phyloP scores from a whole-genome alignment of 2,797 vertebrate genomes.

The Brotogeris chrysoptera region DNA sequence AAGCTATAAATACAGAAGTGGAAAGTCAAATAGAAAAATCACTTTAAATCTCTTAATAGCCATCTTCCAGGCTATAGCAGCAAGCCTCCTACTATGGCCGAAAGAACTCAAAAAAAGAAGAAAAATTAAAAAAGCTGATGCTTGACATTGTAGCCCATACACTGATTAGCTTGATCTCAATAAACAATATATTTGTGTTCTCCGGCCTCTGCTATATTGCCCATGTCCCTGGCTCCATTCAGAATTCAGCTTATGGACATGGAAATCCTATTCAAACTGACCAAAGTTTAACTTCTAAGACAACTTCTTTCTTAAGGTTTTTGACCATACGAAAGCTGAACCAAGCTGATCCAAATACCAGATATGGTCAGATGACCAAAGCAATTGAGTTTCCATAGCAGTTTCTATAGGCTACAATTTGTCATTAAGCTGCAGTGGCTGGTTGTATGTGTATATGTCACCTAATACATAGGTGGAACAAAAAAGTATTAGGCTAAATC shows the following conservation, averaged over 20 bases:
- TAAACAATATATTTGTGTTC: background rate
- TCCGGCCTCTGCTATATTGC: background rate
- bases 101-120: background rate
- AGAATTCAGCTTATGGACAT: background rate
- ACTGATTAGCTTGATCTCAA: background rate
- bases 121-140: background rate
- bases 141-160: background rate
- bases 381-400: background rate
- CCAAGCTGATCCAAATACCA: background rate
- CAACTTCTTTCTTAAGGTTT: background rate
- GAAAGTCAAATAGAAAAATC: background rate
- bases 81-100: background rate
- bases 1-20: background rate
- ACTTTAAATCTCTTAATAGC: background rate
- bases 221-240: accelerated
- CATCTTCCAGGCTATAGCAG: background rate
- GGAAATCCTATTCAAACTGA: background rate
- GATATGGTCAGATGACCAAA: background rate
- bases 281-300: background rate
- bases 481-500: background rate
- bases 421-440: background rate
- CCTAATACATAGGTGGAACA: background rate
- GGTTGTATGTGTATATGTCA: background rate
- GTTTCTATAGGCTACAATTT: background rate
- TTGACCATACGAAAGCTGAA: background rate